These are phyloP conservation scores for Agrochola macilenta DNA, from an alignment of 2,888 invertebrate genomes.

Conservation along the genomic window DNA sequence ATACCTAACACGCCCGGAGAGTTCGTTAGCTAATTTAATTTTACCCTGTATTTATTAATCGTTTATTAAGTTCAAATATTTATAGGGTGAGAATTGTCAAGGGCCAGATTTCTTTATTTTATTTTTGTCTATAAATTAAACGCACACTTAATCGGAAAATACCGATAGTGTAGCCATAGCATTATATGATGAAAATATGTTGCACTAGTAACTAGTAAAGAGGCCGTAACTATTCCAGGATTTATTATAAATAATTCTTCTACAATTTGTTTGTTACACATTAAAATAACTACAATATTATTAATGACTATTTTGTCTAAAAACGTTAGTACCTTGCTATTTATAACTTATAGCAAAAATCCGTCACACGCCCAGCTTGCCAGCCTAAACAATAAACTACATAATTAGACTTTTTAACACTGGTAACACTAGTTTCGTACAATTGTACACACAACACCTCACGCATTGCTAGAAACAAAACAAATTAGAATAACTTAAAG, in stretches of 20 bases:
- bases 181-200: neutral
- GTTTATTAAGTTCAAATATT: neutral
- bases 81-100: neutral
- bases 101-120: neutral
- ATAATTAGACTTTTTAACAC: conserved; percentile 71
- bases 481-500: conserved; percentile 40
- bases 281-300: conserved; percentile 15
- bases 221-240: neutral
- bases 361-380: conserved; percentile 53
- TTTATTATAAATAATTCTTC: conserved; percentile 10
- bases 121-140: neutral
- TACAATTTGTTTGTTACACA: conserved; percentile 17
- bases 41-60: too few relatives aligned
- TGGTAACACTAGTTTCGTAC: conserved; percentile 74
- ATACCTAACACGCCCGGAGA: too few relatives aligned
- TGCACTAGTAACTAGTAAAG: neutral
- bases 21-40: too few relatives aligned
- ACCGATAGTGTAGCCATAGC: neutral
- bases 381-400: conserved; percentile 67
- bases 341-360: conserved; percentile 41
- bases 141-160: neutral
- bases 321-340: conserved; percentile 44
- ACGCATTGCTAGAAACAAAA: conserved; percentile 45
- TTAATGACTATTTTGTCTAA: conserved; percentile 18
- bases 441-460: conserved; percentile 68